Base-by-base conservation (phyloP, 2,888 invertebrate species). In the Teleogryllus oceanicus region DNA sequence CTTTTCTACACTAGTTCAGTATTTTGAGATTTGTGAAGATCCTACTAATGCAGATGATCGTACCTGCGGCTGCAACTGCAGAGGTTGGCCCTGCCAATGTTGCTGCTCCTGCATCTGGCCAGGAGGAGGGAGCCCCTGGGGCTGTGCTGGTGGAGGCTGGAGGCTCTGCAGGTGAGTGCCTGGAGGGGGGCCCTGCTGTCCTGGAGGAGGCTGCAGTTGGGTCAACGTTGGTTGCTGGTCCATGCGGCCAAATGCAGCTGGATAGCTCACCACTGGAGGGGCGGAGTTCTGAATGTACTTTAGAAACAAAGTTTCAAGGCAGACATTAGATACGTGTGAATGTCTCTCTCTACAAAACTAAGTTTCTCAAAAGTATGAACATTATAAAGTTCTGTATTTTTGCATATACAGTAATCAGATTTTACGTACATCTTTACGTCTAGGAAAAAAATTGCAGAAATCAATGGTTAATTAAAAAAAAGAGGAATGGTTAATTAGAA, bases 231-330 rank as follows among this genome's bases (percentile, higher is more conserved):
- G 78, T 49, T 78, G 80, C 78, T 80, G 80, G 11, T 80, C 80
- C 74, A 78, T 78, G 11, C 80, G 80, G 37, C 78, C 78, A 80
- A 80, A 81, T 50, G 77, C 49, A 74, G 80, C 77, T 50, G 80
- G 79, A 50, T 62, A 79, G 16, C 76, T 79, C 49, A 79, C 77
- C 37, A 79, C 74, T 37, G 81, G 80, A 50, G 80, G 79, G n/a
- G 78, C 78, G 49, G 81, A 78, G 37, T 78, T 81, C 49, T 76
- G 79, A 74, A 81, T 80, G 24, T 81, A 81, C 81, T 80, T 50
- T 37, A 8, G 5, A 37, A 37, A 37, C 37, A 37, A 37, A 37
- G 37, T 37, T 37, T 37, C 8, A 37, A 37, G 37, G 37, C 37
- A 37, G 37, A 8, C 37, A 8, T 8, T 37, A 8, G 37, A 8